Base-by-base conservation (phyloP, 1,140 invertebrate genomes). In the Berghia stephanieae region DNA sequence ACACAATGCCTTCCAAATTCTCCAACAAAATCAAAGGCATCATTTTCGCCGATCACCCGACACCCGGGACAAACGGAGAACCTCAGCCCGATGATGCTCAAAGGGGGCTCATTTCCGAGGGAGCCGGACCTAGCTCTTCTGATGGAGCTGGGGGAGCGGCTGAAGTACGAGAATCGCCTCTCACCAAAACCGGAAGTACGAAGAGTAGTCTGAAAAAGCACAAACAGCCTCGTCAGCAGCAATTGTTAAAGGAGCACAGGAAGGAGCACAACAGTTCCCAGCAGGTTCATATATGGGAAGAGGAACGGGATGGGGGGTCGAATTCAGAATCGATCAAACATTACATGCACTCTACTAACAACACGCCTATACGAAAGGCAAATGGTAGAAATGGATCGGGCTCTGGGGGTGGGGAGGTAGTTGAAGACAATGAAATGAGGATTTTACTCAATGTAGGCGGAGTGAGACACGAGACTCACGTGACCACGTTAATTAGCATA, bases 361-460 rank as follows among this genome's bases (percentile, higher is more conserved):
- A 49, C 63, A 76, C 63, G 4, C 74, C 74, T 27, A 34, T 38
- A 2, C 60, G 74, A 3, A 67, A 27, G 13, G 21, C 16, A 1
- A 68, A 46, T 13, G 24, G 16, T 1, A 4, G 13, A 21, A n/a
- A n/a, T n/a, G n/a, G n/a, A n/a, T n/a, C n/a, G n/a, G n/a, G n/a
- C n/a, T n/a, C n/a, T n/a, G n/a, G n/a, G n/a, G n/a, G n/a, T n/a
- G 43, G 21, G 2, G 49, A 3, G n/a, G 38, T 44, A 18, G 60
- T 44, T 24, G 75, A 72, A 18, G 80, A 81, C 57, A n/a, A n/a
- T n/a, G n/a, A n/a, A n/a, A 46, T 71, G 43, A 70, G 83, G 86
- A 95, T 99, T 82, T 94, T 98, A 74, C 93, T 99, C 79, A 99
- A 99, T 91, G 96, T 99, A 78, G 97, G 97, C 63, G 98, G 97